Conservation (phyloP, 2,797 vertebrate species). For the Hylomyscus alleni region DNA sequence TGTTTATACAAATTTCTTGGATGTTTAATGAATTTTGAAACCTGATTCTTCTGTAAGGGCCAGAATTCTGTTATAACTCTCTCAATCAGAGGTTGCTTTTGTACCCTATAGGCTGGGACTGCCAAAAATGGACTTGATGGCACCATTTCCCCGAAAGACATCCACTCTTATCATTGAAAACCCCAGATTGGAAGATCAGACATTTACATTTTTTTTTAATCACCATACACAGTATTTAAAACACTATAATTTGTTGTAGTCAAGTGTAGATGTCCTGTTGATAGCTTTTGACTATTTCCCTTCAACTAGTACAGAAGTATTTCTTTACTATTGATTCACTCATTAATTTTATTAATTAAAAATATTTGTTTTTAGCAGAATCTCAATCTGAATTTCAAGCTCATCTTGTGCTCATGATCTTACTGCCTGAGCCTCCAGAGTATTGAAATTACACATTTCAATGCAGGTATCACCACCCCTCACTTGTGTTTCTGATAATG, state of each 20-base stretch:
- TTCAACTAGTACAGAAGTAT: background rate
- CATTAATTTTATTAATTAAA: background rate
- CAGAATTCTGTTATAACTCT: background rate
- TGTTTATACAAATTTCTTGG: background rate
- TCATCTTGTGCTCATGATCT: rapidly evolving
- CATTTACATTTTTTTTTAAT: too few relatives aligned
- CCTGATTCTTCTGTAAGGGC: background rate
- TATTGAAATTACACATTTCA: background rate
- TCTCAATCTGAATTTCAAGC: background rate
- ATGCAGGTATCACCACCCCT: background rate
- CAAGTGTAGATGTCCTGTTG: background rate
- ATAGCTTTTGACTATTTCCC: background rate
- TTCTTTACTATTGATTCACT: background rate
- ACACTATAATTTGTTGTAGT: background rate
- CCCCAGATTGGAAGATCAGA: background rate
- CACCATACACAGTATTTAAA: background rate
- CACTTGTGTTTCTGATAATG: background rate
- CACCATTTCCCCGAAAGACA: background rate
- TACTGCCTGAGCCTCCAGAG: background rate
- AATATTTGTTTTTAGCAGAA: background rate
- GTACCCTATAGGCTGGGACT: background rate
- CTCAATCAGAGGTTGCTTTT: background rate
- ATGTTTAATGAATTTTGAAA: background rate
- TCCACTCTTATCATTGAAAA: background rate
- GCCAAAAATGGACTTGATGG: too few relatives aligned